Percentiles rank a stretch among this genome's conserved stretches.
These are phyloP conservation scores for Ctenopoma multispine DNA, from an alignment of 2,797 vertebrate genomes.

Conservation along the genomic window DNA sequence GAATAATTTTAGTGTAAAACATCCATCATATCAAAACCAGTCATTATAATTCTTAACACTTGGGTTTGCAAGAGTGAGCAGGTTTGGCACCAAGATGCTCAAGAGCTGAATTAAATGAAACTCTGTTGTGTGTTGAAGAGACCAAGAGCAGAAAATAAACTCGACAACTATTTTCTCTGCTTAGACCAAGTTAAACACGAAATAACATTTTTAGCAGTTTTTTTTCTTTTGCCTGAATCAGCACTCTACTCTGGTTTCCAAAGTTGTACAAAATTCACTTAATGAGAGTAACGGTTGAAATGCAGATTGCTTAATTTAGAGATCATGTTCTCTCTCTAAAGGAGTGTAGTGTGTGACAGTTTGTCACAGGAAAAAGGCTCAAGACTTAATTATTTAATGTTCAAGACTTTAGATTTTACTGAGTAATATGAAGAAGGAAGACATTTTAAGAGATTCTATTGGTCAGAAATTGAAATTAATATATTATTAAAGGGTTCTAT, in stretches of 20 bases:
- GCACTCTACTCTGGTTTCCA: not conserved
- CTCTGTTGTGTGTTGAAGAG: not conserved
- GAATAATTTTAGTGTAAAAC: not conserved
- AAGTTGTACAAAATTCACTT: not conserved
- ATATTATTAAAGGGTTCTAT: not conserved
- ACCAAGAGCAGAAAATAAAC: not conserved
- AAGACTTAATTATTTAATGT: not conserved
- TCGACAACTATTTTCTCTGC: not conserved
- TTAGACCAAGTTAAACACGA: conserved; percentile 38
- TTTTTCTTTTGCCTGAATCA: not conserved
- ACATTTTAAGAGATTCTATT: conserved; percentile 1
- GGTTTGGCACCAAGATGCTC: not conserved
- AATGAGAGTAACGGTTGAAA: not conserved
- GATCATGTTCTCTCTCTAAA: not conserved
- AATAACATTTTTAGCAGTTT: not conserved
- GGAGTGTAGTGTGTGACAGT: not conserved
- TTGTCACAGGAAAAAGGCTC: not conserved
- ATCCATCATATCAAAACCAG: not conserved
- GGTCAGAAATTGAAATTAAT: conserved; percentile 1
- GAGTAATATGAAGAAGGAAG: not conserved
- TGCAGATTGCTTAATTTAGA: not conserved
- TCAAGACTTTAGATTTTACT: not conserved
- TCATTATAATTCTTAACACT: no score
- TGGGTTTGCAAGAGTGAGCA: not conserved
- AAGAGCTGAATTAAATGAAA: not conserved